A percentile compares a stretch with the other conserved stretches of the same genome.
Evolutionary conservation across 2,888 invertebrate species (phyloP).

Genomic region (Tinea semifulvella): DNA sequence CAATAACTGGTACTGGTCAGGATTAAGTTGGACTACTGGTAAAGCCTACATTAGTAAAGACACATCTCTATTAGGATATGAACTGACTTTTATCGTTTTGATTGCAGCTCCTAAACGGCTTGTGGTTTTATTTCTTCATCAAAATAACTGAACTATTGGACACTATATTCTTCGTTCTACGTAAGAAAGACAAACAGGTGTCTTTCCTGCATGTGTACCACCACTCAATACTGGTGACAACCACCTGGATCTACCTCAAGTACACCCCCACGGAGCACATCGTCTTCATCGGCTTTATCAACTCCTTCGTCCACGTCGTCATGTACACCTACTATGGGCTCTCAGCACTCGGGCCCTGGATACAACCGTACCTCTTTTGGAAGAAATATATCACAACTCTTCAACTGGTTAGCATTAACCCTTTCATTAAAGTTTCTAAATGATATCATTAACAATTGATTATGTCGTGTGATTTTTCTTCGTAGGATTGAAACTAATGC

Average conservation of each 20-base stretch:
- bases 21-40: too few species aligned
- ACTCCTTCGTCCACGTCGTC: conserved; percentile 76
- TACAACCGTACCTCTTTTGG: conserved; percentile 81
- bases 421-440: too few species aligned
- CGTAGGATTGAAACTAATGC: too few species aligned
- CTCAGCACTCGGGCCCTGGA: conserved; percentile 73
- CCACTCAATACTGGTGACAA: conserved; percentile 75
- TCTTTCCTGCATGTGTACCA: conserved; percentile 89
- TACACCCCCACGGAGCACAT: conserved; percentile 76
- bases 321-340: conserved; percentile 83
- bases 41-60: too few species aligned
- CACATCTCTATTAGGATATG: too few species aligned
- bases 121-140: conserved; percentile 74
- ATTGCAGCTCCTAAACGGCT: conserved; percentile 29
- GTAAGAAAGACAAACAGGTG: conserved; percentile 79
- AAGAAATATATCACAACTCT: conserved; percentile 81
- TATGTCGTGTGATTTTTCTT: too few species aligned
- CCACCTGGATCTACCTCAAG: conserved; percentile 76
- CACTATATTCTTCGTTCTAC: conserved; percentile 84
- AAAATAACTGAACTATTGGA: conserved; percentile 78
- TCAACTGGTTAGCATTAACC: conserved; percentile 79
- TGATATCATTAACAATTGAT: too few species aligned
- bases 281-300: conserved; percentile 72
- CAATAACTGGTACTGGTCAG: too few species aligned
- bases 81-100: not conserved